Percentiles rank a stretch among this genome's conserved stretches.
Evolutionary conservation across 2,113 vertebrate genomes (phyloP).

Genomic region (Camelus bactrianus): DNA sequence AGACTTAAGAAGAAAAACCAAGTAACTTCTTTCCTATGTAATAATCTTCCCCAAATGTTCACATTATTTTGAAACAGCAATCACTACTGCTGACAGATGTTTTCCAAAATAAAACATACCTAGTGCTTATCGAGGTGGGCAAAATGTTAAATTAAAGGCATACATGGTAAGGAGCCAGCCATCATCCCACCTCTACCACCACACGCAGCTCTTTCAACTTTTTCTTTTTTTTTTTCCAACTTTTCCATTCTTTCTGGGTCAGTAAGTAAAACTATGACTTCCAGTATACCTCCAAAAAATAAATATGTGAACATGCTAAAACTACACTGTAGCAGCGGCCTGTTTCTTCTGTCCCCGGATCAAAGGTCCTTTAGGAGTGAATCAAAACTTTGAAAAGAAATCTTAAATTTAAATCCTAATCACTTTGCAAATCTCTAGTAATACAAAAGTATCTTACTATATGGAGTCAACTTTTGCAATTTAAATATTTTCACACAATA

Average conservation of each 20-base stretch:
- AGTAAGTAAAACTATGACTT: background rate
- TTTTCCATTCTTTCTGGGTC: background rate
- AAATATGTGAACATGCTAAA: background rate
- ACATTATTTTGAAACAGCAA: slow-evolving; percentile 20
- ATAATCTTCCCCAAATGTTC: background rate
- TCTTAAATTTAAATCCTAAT: background rate
- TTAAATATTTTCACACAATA: background rate
- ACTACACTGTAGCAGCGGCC: background rate
- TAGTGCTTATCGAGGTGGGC: background rate
- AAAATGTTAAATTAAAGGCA: slow-evolving; percentile 1
- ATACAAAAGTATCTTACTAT: background rate
- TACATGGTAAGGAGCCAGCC: background rate
- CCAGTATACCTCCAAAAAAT: background rate
- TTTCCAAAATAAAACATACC: background rate
- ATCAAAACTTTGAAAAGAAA: background rate
- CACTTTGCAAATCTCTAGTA: background rate
- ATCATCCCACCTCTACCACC: background rate
- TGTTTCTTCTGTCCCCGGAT: background rate
- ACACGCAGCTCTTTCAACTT: background rate
- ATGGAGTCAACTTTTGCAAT: background rate
- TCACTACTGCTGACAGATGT: background rate
- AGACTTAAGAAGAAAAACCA: background rate
- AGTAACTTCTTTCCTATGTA: background rate
- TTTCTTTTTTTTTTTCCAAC: too few species aligned
- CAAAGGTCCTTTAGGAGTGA: background rate